Base-by-base conservation (phyloP, 2,888 invertebrate genomes). In the Chloromyia formosa region DNA sequence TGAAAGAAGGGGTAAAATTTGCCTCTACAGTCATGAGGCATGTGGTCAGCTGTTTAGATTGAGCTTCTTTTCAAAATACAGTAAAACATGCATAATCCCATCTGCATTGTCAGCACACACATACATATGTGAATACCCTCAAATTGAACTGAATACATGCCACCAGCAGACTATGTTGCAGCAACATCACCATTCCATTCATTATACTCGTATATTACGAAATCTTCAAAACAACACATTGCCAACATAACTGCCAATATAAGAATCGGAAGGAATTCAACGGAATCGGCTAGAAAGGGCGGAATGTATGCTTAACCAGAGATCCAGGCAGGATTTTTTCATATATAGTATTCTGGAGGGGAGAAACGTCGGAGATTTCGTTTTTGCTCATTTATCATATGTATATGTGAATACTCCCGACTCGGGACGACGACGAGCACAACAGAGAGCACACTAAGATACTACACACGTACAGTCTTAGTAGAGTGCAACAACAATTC, bases 211-310 rank as follows among this genome's bases (percentile, higher is more conserved):
- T 42, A 18, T 16, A 58, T 58, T 16, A 58, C 20, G 22, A 58
- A 20, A 58, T 58, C 58, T 58, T 58, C 16, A 58, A 58, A 58
- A 20, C 22, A 20, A 20, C 20, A 58, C 42, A 42, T 9, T 12
- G 12, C 5, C 42, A 42, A 12, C 42, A 42, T 42, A 12, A 42
- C 42, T 42, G 42, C 42, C 42, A 42, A 42, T 9, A 42, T 42
- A 42, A 42, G 42, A 42, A 5, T 12, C 5, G n/a, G 16, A n/a
- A 5, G 54, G n/a, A 16, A 54, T 54, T 9, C 23, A 62, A 62
- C 7, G 61, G 61, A 62, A 62, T 62, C 23, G 23, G 23, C 22
- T 60, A n/a, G 60, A 60, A 60, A 23, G 18, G 35, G 61, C 18
- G 9, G 18, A 54, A 14, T 12, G 12, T 35, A 62, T 18, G 35